Percentiles rank a stretch among this genome's conserved stretches.
phyloP scores from a whole-genome alignment of 1,140 invertebrate genomes.

The Panagrolaimus sp. region DNA sequence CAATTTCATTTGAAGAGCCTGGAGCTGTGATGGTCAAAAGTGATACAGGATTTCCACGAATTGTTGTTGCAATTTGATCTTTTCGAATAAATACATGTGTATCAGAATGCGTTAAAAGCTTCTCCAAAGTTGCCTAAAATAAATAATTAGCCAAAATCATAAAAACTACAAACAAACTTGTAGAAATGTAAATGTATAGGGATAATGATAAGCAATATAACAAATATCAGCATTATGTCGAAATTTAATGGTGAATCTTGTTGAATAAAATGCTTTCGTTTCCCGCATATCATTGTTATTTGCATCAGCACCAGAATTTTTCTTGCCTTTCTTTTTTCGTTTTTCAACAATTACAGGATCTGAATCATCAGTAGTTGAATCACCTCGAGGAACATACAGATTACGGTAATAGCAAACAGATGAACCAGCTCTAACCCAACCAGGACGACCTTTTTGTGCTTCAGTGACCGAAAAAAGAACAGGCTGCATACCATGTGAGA shows the following conservation, averaged over 20 bases:
- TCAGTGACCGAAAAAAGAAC: slow-evolving; percentile 77
- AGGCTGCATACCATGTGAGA: slow-evolving; percentile 85
- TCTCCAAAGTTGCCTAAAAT: slow-evolving; percentile 68
- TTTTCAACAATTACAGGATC: slow-evolving; percentile 40
- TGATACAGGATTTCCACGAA: slow-evolving; percentile 79
- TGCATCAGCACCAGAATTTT: slow-evolving; percentile 18
- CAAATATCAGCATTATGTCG: slow-evolving; percentile 81
- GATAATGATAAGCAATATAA: slow-evolving; percentile 91
- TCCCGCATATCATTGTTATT: slow-evolving; percentile 36
- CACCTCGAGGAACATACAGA: slow-evolving; percentile 54
- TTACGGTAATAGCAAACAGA: slow-evolving; percentile 76
- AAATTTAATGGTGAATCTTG: slow-evolving; percentile 87
- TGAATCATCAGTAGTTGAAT: slow-evolving; percentile 13
- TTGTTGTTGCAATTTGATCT: slow-evolving; percentile 71
- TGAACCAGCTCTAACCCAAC: slow-evolving; percentile 71
- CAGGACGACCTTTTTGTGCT: slow-evolving; percentile 66
- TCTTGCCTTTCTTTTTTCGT: slow-evolving; percentile 23
- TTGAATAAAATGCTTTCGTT: slow-evolving; percentile 71
- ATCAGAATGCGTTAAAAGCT: slow-evolving; percentile 21
- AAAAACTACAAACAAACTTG: slow-evolving; percentile 61
- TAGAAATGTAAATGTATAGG: slow-evolving; percentile 82
- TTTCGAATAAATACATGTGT: slow-evolving; percentile 63
- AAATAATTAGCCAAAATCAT: slow-evolving; percentile 64
- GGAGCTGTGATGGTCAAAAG: slow-evolving; percentile 76
- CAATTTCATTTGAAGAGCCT: slow-evolving; percentile 69